Evolutionary conservation across 2,888 invertebrate species (phyloP).

Genomic region (Ophonus ardosiacus): DNA sequence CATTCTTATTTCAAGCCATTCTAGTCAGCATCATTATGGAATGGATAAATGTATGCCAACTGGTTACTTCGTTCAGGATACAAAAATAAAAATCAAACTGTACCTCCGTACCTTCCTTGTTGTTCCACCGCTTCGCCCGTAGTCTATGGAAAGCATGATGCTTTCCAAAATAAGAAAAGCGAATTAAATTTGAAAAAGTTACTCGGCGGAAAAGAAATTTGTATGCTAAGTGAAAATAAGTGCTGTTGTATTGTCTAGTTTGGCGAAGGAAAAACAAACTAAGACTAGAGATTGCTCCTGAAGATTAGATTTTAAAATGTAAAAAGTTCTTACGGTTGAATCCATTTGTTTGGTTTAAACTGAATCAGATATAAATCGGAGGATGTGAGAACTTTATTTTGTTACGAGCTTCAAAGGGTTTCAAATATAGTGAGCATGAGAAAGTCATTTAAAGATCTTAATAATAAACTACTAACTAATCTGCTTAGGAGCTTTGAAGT

Average conservation of each 20-base stretch:
- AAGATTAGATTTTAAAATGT: conserved; percentile 47
- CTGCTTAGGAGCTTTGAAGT: not conserved
- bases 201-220: conserved; percentile 6
- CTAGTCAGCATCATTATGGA: too few species aligned
- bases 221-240: conserved; percentile 44
- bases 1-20: too few species aligned
- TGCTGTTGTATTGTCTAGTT: conserved; percentile 40
- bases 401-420: conserved; percentile 29
- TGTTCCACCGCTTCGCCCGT: too few species aligned
- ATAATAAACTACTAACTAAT: conserved; percentile 3
- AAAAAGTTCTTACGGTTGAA: conserved; percentile 23
- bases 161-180: not conserved
- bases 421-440: not conserved
- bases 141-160: not conserved
- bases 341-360: conserved; percentile 35
- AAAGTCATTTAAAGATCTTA: conserved; percentile 20
- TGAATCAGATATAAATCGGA: conserved; percentile 25
- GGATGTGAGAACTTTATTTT: conserved; percentile 25
- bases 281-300: conserved; percentile 29
- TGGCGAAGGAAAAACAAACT: conserved; percentile 20
- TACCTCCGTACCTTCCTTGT: too few species aligned
- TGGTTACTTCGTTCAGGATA: too few species aligned
- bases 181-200: conserved; percentile 20
- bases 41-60: too few species aligned
- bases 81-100: too few species aligned